Evolutionary conservation across 2,888 invertebrate species (phyloP).

Genomic region (Melanophora roralis): DNA sequence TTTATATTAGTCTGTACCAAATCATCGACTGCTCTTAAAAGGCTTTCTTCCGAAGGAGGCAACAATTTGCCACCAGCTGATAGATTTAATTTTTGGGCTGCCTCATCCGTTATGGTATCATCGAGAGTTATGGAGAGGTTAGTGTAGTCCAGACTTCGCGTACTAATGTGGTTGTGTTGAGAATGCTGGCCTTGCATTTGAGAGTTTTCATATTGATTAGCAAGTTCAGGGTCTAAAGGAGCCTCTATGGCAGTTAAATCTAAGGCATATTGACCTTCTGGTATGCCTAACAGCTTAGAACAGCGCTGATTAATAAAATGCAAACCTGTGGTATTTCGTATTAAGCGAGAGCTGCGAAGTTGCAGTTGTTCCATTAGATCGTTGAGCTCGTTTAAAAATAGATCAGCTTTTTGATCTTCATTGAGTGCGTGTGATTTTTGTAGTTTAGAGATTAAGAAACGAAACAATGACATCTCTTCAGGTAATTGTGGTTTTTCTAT

Average conservation of each 20-base stretch:
- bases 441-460: slow-evolving; percentile 72
- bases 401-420: slow-evolving; percentile 74
- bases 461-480: slow-evolving; percentile 70
- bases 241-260: slow-evolving; percentile 74
- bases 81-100: slow-evolving; percentile 74
- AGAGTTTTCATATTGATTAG: slow-evolving; percentile 44
- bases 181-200: slow-evolving; percentile 42
- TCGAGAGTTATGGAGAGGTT: slow-evolving; percentile 75
- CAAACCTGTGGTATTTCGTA: slow-evolving; percentile 74
- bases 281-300: slow-evolving; percentile 74
- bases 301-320: slow-evolving; percentile 73
- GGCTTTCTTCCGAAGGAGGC: slow-evolving; percentile 75
- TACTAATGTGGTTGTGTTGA: slow-evolving; percentile 60
- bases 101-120: slow-evolving; percentile 75
- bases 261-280: slow-evolving; percentile 76
- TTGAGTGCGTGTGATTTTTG: slow-evolving; percentile 69
- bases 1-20: slow-evolving; percentile 70
- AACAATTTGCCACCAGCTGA: slow-evolving; percentile 74
- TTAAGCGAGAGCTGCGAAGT: slow-evolving; percentile 72
- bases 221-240: slow-evolving; percentile 68
- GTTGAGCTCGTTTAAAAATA: slow-evolving; percentile 74
- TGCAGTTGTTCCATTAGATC: slow-evolving; percentile 75
- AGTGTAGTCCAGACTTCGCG: slow-evolving; percentile 71
- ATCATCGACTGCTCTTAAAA: slow-evolving; percentile 74
- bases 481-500: not conserved